phyloP scores from a whole-genome alignment of 2,888 invertebrate genomes.

The Nemotelus nigrinus region DNA sequence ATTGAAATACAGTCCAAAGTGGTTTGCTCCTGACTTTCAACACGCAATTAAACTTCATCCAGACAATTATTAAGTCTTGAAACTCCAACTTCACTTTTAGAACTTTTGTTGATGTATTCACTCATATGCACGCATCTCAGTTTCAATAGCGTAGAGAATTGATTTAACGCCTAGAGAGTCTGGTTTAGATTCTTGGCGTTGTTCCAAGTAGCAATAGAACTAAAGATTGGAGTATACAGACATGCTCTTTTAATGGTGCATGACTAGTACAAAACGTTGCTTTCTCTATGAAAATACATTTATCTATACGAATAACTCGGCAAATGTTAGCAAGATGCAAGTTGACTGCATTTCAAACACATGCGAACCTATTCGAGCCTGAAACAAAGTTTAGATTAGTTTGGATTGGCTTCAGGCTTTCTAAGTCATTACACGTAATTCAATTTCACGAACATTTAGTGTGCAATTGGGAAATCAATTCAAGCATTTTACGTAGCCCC shows the following conservation, averaged over 20 bases:
- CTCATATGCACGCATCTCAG: too few relatives aligned
- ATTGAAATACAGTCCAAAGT: too few relatives aligned
- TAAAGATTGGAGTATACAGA: neutral
- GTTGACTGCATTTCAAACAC: constrained; percentile 31
- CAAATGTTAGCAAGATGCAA: constrained; percentile 39
- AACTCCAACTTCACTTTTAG: too few relatives aligned
- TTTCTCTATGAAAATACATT: neutral
- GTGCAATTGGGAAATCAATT: constrained; percentile 32
- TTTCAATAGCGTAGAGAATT: too few relatives aligned
- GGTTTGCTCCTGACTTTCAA: too few relatives aligned
- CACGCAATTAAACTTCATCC: too few relatives aligned
- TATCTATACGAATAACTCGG: neutral
- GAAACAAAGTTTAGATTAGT: constrained; percentile 41
- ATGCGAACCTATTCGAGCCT: constrained; percentile 27
- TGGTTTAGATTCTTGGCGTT: neutral
- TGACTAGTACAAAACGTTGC: too few relatives aligned
- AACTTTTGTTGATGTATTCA: too few relatives aligned
- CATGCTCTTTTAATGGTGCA: too few relatives aligned
- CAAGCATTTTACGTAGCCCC: neutral
- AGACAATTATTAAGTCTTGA: too few relatives aligned
- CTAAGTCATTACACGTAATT: constrained; percentile 42
- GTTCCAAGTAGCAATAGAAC: neutral
- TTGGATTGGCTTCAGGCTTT: constrained; percentile 38
- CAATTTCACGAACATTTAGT: constrained; percentile 39
- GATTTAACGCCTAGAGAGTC: neutral